Conservation (phyloP, 1,140 invertebrate species). For the Theocolax elegans region DNA sequence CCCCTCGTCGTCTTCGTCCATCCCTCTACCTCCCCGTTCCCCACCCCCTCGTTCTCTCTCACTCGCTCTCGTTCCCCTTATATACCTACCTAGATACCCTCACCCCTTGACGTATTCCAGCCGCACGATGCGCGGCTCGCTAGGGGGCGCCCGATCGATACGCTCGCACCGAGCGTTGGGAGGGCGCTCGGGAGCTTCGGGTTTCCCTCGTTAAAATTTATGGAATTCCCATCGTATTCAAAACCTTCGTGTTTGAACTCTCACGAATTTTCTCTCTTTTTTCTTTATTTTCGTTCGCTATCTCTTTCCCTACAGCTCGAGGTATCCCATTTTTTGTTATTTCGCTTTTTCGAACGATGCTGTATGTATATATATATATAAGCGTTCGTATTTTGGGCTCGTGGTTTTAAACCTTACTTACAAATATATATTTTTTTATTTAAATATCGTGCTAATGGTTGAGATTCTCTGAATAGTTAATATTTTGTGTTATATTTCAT, state of each 20-base stretch:
- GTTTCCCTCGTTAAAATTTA: conserved; percentile 48
- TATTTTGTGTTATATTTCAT: too few species aligned
- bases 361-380: too few species aligned
- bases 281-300: neutral
- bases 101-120: too few species aligned
- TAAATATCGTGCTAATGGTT: too few species aligned
- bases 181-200: neutral
- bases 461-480: too few species aligned
- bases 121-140: too few species aligned
- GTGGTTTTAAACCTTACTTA: too few species aligned
- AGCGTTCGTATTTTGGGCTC: too few species aligned
- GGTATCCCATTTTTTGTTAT: neutral
- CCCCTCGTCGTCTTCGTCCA: conserved; percentile 19
- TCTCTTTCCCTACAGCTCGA: neutral
- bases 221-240: conserved; percentile 45
- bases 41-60: neutral
- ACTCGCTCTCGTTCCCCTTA: neutral
- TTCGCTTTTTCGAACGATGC: neutral
- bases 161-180: neutral
- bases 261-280: neutral
- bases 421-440: too few species aligned
- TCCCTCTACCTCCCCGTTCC: neutral
- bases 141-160: neutral
- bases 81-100: too few species aligned
- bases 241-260: conserved; percentile 23